Percentiles rank a stretch among this genome's conserved stretches.
phyloP scores from a whole-genome alignment of 2,888 invertebrate genomes.

The Scaptomyza caliginosa region DNA sequence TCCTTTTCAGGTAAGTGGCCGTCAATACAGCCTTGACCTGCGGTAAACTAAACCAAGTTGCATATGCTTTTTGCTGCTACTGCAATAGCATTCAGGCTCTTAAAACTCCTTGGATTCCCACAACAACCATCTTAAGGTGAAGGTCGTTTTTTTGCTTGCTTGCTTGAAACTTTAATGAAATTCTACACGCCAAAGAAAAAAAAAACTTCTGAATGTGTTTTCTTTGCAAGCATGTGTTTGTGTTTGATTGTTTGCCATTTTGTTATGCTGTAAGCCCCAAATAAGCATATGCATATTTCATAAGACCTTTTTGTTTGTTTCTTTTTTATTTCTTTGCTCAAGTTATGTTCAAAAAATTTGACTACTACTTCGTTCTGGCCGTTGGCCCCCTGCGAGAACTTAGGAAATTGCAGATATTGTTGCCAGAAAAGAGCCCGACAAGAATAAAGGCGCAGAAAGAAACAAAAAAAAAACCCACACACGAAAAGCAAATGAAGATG shows the following conservation, averaged over 20 bases:
- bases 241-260: slow-evolving; percentile 30
- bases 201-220: slow-evolving; percentile 28
- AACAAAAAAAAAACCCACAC: too few species aligned
- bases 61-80: not conserved
- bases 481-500: slow-evolving; percentile 26
- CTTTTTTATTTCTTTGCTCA: slow-evolving; percentile 23
- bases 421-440: slow-evolving; percentile 13
- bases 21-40: not conserved
- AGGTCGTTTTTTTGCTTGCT: slow-evolving; percentile 37
- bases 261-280: slow-evolving; percentile 45
- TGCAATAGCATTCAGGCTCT: not conserved
- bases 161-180: slow-evolving; percentile 66
- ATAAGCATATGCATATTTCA: slow-evolving; percentile 78
- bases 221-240: slow-evolving; percentile 1
- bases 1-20: slow-evolving; percentile 30
- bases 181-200: slow-evolving; percentile 23
- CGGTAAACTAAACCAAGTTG: not conserved
- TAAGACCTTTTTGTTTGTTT: slow-evolving; percentile 57
- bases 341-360: slow-evolving; percentile 69
- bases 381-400: slow-evolving; percentile 46
- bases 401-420: slow-evolving; percentile 54
- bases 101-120: slow-evolving; percentile 29
- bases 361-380: slow-evolving; percentile 56
- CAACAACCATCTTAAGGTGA: slow-evolving; percentile 51
- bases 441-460: not conserved